Conservation (phyloP, 2,113 vertebrate genomes). For the Cynopterus brachyotis region DNA sequence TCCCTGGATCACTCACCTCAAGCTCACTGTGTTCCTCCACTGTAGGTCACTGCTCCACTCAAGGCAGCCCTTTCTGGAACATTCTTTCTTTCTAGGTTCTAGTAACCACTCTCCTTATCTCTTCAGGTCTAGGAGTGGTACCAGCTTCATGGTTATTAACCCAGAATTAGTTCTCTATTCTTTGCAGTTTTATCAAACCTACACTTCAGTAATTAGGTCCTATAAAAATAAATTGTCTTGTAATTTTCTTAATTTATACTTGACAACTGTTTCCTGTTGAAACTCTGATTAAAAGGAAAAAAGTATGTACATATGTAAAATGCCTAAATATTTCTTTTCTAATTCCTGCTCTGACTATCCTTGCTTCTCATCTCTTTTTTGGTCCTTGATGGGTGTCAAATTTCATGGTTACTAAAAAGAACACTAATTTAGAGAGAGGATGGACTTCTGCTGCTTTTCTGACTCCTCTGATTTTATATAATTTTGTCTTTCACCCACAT, state of each 20-base stretch:
- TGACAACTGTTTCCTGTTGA: constrained; percentile 31
- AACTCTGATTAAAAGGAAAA: not conserved
- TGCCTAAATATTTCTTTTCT: not conserved
- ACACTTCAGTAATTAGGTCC: not conserved
- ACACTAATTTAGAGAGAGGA: not conserved
- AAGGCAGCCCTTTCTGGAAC: not conserved
- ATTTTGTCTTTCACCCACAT: not conserved
- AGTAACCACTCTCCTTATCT: not conserved
- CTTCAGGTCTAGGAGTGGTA: not conserved
- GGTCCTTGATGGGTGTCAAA: not conserved
- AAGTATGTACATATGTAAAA: not conserved
- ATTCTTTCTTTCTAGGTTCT: not conserved
- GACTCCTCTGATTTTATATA: not conserved
- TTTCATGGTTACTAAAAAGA: not conserved
- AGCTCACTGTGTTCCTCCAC: not conserved
- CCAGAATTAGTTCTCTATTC: not conserved
- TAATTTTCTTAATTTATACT: constrained; percentile 55
- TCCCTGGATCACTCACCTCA: not conserved
- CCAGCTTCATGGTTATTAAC: not conserved
- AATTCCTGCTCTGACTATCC: not conserved
- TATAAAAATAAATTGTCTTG: constrained; percentile 39
- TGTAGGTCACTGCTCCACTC: not conserved
- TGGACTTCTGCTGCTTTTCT: not conserved
- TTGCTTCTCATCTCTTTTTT: not conserved
- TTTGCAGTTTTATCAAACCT: not conserved